These are phyloP conservation scores for Corythaeola cristata DNA, from an alignment of 2,113 vertebrate genomes.

Conservation along the genomic window DNA sequence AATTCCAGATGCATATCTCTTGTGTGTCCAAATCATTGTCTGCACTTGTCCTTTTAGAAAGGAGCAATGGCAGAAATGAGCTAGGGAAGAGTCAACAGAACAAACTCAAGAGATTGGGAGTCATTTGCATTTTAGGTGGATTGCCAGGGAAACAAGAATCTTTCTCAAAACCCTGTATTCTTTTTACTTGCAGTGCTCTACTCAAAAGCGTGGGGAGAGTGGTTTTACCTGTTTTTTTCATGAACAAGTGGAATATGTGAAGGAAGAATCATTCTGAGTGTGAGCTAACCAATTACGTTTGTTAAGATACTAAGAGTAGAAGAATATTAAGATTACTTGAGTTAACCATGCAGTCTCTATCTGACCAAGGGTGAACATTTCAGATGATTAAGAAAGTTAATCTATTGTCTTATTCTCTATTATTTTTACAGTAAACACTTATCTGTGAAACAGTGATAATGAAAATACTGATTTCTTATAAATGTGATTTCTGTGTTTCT, in stretches of 20 bases:
- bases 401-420: accelerated
- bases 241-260: neutral
- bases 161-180: neutral
- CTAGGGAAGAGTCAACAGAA: neutral
- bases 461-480: neutral
- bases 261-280: neutral
- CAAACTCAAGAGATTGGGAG: neutral
- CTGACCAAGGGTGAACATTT: neutral
- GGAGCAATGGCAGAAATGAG: neutral
- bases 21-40: neutral
- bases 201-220: neutral
- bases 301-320: neutral
- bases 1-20: slow-evolving; percentile 48
- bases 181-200: neutral
- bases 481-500: neutral
- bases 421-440: neutral
- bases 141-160: neutral
- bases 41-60: neutral
- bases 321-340: neutral
- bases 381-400: neutral
- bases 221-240: neutral
- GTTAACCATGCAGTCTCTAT: neutral
- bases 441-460: neutral
- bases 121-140: neutral
- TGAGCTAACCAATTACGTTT: neutral